Conservation (phyloP, 2,888 invertebrate species). For the Physocephala rufipes region DNA sequence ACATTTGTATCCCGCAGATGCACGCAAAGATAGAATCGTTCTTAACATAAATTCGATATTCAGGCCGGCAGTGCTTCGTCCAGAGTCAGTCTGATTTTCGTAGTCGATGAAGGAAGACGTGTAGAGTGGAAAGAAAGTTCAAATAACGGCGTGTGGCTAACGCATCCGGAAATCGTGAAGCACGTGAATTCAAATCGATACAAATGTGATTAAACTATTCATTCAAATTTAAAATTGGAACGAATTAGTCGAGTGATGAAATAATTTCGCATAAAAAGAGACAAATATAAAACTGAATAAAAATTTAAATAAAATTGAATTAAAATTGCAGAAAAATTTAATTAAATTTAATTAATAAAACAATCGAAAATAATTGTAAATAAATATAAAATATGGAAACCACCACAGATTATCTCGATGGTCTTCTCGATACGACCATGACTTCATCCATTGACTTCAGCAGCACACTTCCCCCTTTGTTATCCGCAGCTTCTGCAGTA, state of each 20-base stretch:
- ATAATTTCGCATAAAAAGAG: constrained; percentile 6
- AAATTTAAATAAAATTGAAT: not conserved
- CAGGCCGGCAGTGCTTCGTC: constrained; percentile 6
- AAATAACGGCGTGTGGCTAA: constrained; percentile 9
- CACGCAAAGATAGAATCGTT: constrained; percentile 20
- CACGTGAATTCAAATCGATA: not conserved
- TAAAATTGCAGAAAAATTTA: not conserved
- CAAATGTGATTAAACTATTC: not conserved
- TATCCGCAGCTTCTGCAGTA: constrained; percentile 40
- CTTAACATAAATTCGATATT: constrained; percentile 23
- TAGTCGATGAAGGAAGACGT: constrained; percentile 34
- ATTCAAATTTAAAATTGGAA: not conserved
- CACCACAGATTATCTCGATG: constrained; percentile 48
- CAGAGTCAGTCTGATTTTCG: constrained; percentile 30
- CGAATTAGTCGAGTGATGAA: not conserved
- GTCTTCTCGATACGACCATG: constrained; percentile 41
- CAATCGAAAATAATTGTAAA: not conserved
- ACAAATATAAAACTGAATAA: constrained; percentile 8
- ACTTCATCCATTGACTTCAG: constrained; percentile 8
- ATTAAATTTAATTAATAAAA: not conserved
- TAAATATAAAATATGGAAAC: constrained; percentile 30
- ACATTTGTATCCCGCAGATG: not conserved
- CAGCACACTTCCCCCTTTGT: constrained; percentile 38
- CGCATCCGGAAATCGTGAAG: not conserved
- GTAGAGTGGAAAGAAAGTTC: not conserved